Evolutionary conservation across 2,888 invertebrate genomes (phyloP), one percentile per base, ranked within the genome.

Genomic region (Byasa hedistus): DNA sequence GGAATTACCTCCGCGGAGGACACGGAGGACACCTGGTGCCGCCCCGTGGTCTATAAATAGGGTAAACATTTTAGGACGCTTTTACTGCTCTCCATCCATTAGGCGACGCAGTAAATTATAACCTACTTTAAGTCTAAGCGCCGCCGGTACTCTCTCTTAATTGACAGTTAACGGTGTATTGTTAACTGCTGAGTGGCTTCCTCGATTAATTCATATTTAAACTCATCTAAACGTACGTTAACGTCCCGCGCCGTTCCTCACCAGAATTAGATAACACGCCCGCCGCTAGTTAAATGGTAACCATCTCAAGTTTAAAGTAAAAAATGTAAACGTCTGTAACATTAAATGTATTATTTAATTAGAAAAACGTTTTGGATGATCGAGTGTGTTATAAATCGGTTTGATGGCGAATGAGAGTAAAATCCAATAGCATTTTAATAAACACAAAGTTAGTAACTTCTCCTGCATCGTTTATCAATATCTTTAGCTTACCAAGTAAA

Each of bases 31-130:
- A 90, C 90, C 91, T 91, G 90, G 90, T 82, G 71, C 64, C 78
- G 76, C 77, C 72, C 75, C 75, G 73, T 80, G 79, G 81, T 87
- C 89, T 90, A 90, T 90, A 88, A 89, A 90, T 90, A 91, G 81
- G 81, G 65, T 86, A 85, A 89, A 84, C 84, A 85, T 79, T 82
- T 84, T 83, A 83, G 83, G 82, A 80, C 79, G 78, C 80, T 78
- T 82, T 88, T 91, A 90, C 90, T 89, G 89, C 79, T 79, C 81
- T 78, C 78, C 85, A 86, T 90, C 91, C 91, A 91, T 91, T 91
- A 91, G 86, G 75, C 75, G 76, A 76, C 73, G 81, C 79, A 78
- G 85, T 91, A 90, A 91, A 91, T 91, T 89, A 86, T 82, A 84
- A 80, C 81, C 85, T 84, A 81, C 83, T 85, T 82, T 77, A 76